Evolutionary conservation across 1,140 invertebrate genomes (phyloP), one percentile per base, ranked within the genome.

Genomic region (Ceratina calcarata): DNA sequence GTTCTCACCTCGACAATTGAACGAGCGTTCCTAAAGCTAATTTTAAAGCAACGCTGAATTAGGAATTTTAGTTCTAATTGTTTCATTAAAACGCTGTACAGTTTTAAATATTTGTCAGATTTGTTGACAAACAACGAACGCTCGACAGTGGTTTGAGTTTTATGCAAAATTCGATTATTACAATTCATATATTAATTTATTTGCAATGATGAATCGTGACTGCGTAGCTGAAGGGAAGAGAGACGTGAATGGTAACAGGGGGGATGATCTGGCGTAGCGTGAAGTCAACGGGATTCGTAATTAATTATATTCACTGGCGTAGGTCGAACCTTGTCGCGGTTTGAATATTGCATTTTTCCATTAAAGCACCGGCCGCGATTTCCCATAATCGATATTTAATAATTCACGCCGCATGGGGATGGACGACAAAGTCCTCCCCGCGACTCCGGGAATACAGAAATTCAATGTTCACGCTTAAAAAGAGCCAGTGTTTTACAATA

Each of bases 311-410:
- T 75, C 78, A 69, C 51, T 81, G 58, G 68, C 53, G 65, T 69
- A 71, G 67, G 73, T 76, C 57, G 51, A 45, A 45, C 67, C 84
- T 84, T 84, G 72, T 84, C 74, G 61, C 68, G 68, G 55, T 64
- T 32, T 84, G 73, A 84, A 84, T 85, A 84, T 85, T 84, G 72
- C 79, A 85, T 81, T 84, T 84, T 85, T 84, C 83, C 78, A 84
- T 85, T 84, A 85, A 45, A 45, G 10, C 37, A 76, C 82, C 62
- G 68, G 12, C 66, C 55, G 68, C 68, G 68, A 62, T 76, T 76
- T 77, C 78, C 68, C 60, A 20, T 81, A 84, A 84, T 84, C 83
- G 78, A 67, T 81, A 81, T 85, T 84, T 84, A 85, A 85, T 80
- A 80, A 81, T 58, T 84, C 72, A 81, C 37, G 15, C 4, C 13